These are phyloP conservation scores for Chroicocephalus ridibundus DNA, from an alignment of 2,113 vertebrate genomes.

Conservation along the genomic window DNA sequence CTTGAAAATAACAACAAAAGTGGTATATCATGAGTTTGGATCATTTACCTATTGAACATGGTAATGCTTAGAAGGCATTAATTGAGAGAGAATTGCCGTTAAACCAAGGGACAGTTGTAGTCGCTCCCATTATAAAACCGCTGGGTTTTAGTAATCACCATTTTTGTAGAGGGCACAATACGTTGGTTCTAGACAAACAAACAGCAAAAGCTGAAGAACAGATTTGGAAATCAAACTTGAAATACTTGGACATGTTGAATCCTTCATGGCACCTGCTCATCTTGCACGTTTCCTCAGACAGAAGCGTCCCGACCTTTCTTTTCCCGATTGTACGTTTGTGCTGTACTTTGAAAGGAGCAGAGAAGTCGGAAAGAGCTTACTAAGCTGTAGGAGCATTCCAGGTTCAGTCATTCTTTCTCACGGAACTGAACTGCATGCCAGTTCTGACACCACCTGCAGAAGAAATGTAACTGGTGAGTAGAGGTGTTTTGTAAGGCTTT, in stretches of 20 bases:
- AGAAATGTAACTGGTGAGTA: constrained; percentile 11
- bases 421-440: constrained; percentile 7
- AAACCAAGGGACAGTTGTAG: not conserved
- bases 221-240: not conserved
- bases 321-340: not conserved
- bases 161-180: not conserved
- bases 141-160: not conserved
- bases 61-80: not conserved
- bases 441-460: not conserved
- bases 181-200: not conserved
- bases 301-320: not conserved
- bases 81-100: not conserved
- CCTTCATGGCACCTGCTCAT: not conserved
- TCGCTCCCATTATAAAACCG: not conserved
- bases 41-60: not conserved
- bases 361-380: not conserved
- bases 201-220: not conserved
- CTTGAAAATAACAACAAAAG: not conserved
- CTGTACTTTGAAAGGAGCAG: not conserved
- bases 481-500: constrained; percentile 42
- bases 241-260: not conserved
- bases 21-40: not conserved
- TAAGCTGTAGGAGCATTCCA: constrained; percentile 15
- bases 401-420: not conserved
- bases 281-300: constrained; percentile 4